These are phyloP conservation scores for Disparrhopalites patrizii DNA, from an alignment of 2,888 invertebrate genomes.

Conservation along the genomic window DNA sequence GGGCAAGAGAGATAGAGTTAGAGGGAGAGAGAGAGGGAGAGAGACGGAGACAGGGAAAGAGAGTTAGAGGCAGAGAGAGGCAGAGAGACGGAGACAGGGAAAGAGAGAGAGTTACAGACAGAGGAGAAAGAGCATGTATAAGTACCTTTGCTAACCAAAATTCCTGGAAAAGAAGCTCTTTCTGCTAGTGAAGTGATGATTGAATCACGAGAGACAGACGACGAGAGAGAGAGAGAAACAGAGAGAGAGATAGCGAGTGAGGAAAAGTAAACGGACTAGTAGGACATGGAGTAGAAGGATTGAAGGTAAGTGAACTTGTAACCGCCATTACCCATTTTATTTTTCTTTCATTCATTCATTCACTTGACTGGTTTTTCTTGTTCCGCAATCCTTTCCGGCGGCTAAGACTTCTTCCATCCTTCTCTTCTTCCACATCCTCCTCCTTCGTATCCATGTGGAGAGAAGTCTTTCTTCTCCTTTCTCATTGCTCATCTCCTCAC, in stretches of 20 bases:
- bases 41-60: no score
- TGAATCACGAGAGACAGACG: not conserved
- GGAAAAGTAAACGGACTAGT: not conserved
- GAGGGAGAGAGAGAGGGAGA: not conserved
- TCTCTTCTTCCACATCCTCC: not conserved
- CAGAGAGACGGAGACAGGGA: not conserved
- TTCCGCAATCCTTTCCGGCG: slow-evolving; percentile 5
- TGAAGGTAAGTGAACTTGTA: not conserved
- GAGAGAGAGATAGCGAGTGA: not conserved
- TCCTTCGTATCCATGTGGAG: not conserved
- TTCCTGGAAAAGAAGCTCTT: no score
- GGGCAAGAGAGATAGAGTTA: not conserved
- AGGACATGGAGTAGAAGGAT: not conserved
- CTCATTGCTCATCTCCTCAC: no score
- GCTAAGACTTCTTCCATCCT: not conserved
- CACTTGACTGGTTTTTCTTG: slow-evolving; percentile 8
- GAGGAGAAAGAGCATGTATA: no score
- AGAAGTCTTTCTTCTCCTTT: no score
- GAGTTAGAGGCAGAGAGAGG: not conserved
- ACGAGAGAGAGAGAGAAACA: not conserved
- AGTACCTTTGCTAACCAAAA: no score
- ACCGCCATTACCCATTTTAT: slow-evolving; percentile 1
- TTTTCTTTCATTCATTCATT: slow-evolving; percentile 10
- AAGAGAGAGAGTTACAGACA: no score
- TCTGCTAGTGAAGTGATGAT: no score